phyloP scores from a whole-genome alignment of 2,797 vertebrate genomes.

The Ispidina picta region DNA sequence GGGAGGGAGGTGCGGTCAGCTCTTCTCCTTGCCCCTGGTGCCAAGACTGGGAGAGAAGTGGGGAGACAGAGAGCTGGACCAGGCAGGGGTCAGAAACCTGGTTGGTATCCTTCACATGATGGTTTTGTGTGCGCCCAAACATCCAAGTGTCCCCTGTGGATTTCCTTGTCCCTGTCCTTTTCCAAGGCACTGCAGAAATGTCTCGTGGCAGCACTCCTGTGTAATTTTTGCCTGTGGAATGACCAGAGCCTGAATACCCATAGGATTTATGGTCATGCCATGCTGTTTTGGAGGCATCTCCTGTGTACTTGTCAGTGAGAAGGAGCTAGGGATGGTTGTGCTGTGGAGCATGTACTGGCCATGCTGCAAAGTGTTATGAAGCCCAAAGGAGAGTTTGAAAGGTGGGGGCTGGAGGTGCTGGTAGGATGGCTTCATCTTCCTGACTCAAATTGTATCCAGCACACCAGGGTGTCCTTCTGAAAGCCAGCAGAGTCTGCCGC shows the following conservation, averaged over 20 bases:
- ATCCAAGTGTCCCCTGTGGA: background rate
- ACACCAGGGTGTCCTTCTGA: background rate
- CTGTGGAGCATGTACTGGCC: background rate
- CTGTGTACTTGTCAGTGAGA: rapidly evolving
- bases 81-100: background rate
- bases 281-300: background rate
- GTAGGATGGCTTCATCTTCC: background rate
- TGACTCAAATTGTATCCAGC: rapidly evolving
- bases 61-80: background rate
- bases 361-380: background rate
- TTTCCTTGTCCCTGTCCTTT: background rate
- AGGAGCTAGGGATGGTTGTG: background rate
- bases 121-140: background rate
- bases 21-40: background rate
- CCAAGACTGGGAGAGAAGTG: background rate
- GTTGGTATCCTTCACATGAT: rapidly evolving
- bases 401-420: background rate
- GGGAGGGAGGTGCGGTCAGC: rapidly evolving
- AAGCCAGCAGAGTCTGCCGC: background rate
- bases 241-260: background rate
- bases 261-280: background rate
- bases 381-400: background rate
- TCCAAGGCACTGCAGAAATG: background rate
- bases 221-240: background rate
- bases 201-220: background rate